Evolutionary conservation across 2,888 invertebrate genomes (phyloP), one percentile per base, ranked within the genome.

Genomic region (Phrixothrix hirtus): DNA sequence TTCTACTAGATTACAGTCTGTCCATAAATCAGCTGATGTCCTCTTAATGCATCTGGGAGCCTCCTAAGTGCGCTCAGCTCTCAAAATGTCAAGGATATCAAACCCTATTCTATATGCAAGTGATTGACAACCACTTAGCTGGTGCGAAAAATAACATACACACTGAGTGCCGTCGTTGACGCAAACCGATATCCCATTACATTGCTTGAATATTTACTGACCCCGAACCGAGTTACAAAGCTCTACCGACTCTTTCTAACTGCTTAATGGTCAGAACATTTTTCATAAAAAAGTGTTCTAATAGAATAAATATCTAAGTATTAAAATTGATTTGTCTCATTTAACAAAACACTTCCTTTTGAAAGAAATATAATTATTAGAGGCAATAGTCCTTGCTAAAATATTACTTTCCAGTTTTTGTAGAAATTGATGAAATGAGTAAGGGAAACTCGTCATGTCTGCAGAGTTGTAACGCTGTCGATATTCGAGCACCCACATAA

Each of bases 1-100:
- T 60, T 60, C 60, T 60, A 60, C 64, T 67, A 69, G 69, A 71
- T 71, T 72, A 71, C 65, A 60, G 62, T 64, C 63, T 65, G 66
- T 67, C 67, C 69, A 71, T 72, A 71, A 71, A 71, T 71, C 72
- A 72, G 54, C 47, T 54, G 54, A 48, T 48, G 54, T 48, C 47
- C 53, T 54, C 47, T 54, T 55, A 55, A 55, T 55, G 54, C 54
- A 55, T 49, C 49, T 38, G 44, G 45, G 54, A 48, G 44, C 34
- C 48, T 44, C 48, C 48, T 48, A 48, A 48, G 54, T 54, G 48
- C 44, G 54, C 38, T 51, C 48, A 26, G 38, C 52, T 52, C 48
- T 55, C 52, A 50, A 56, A 58, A 46, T 58, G 60, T 60, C 60
- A 60, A 50, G 52, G 57, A 58, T 60, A 52, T 48, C 45, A 27